phyloP scores from a whole-genome alignment of 1,140 invertebrate genomes.

The Apis florea region DNA sequence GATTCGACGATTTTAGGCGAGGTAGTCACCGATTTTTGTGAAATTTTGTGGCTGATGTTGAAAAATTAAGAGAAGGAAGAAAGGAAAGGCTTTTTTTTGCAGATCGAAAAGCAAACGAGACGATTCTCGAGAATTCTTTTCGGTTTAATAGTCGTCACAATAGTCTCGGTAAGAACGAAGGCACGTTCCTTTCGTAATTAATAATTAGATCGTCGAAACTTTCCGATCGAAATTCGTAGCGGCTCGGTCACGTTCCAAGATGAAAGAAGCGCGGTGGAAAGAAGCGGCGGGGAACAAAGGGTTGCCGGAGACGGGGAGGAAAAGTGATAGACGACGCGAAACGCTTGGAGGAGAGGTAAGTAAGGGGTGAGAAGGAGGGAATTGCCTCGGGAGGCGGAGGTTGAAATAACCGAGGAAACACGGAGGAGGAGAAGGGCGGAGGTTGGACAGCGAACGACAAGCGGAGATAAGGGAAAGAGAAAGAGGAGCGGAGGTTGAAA shows the following conservation, averaged over 20 bases:
- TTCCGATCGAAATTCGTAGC: background rate
- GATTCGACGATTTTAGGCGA: too few species aligned
- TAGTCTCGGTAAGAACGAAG: too few species aligned
- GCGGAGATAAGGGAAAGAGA: conserved; percentile 25
- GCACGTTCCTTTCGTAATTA: conserved; percentile 11
- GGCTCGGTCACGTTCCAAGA: background rate
- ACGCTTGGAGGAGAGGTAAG: too few species aligned
- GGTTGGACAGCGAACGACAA: conserved; percentile 33
- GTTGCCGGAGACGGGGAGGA: conserved; percentile 25
- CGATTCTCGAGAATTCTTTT: too few species aligned
- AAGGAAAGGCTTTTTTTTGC: too few species aligned
- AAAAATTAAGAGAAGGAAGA: background rate
- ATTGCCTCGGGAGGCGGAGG: conserved; percentile 28
- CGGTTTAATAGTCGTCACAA: too few species aligned
- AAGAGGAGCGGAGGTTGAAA: conserved; percentile 24
- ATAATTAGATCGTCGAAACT: conserved; percentile 42
- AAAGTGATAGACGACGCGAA: conserved; percentile 23
- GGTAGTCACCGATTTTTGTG: background rate
- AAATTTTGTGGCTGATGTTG: background rate
- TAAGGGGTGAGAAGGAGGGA: background rate
- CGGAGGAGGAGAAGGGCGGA: background rate
- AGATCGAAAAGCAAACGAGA: too few species aligned
- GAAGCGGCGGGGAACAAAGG: conserved; percentile 45
- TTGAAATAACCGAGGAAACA: conserved; percentile 42
- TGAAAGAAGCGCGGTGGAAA: conserved; percentile 7